Conservation (phyloP, 2,888 invertebrate species). For the Drosophila suboccidentalis region DNA sequence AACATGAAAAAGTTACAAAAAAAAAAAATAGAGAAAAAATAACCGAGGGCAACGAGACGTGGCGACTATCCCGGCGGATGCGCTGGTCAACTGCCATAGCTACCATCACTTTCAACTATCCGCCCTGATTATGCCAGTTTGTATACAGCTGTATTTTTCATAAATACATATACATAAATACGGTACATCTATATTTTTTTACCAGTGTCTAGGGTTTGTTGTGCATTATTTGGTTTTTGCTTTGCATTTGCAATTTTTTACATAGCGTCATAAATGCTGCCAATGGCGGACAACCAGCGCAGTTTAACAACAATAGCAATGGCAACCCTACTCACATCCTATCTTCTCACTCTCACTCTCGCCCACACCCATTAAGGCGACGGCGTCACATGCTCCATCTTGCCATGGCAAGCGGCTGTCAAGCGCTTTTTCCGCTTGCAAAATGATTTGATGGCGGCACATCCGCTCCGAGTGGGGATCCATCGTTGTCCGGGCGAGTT, state of each 20-base stretch:
- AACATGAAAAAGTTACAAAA: slow-evolving; percentile 18
- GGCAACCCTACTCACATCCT: background rate
- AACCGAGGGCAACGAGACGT: slow-evolving; percentile 80
- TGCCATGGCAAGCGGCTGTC: slow-evolving; percentile 55
- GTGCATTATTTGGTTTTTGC: slow-evolving; percentile 67
- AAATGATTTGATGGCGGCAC: slow-evolving; percentile 83
- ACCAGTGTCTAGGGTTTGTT: slow-evolving; percentile 49
- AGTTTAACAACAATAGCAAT: slow-evolving; percentile 55
- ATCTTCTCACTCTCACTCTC: background rate
- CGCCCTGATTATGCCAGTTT: slow-evolving; percentile 20
- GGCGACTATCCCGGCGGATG: slow-evolving; percentile 56
- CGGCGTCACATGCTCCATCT: slow-evolving; percentile 48
- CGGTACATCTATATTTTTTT: slow-evolving; percentile 6
- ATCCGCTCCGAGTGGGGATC: slow-evolving; percentile 66
- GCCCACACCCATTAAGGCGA: background rate
- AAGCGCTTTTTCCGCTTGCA: slow-evolving; percentile 80
- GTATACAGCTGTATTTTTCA: slow-evolving; percentile 2
- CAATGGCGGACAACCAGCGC: slow-evolving; percentile 52
- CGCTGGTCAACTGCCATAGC: slow-evolving; percentile 65
- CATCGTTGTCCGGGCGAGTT: slow-evolving; percentile 15
- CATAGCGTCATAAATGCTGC: slow-evolving; percentile 66
- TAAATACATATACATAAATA: background rate
- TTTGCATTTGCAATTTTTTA: slow-evolving; percentile 71
- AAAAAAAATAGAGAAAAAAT: slow-evolving; percentile 63
- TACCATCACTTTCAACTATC: slow-evolving; percentile 45